Evolutionary conservation across 2,113 vertebrate species (phyloP), one percentile per base, ranked within the genome.

Genomic region (Coptodon rendalli): DNA sequence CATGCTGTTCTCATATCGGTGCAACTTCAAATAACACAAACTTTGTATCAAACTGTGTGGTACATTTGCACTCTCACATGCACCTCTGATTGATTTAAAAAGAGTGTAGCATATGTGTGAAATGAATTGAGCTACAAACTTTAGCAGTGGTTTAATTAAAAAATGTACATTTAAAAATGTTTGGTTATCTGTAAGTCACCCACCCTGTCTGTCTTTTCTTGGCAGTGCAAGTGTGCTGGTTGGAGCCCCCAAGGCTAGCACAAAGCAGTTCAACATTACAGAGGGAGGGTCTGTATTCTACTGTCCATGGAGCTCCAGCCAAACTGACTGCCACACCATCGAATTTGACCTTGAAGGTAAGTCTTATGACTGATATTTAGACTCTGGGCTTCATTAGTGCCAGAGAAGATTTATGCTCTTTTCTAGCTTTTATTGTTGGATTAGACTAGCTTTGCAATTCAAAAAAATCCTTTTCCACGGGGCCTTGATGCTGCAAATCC

Each of bases 201-300:
- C 16, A 76, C 9, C 71, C 43, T 83, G 11, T 76, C 12, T 83
- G 13, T 88, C 3, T 87, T 80, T 91, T 38, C 50, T 53, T 57
- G 53, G 5, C 96, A 98, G 98, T 85, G 96, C 95, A 38, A 98
- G 97, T 61, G 95, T 98, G 85, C 95, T 99, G 84, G 95, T 99
- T 16, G 98, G 98, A 40, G 98, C 98, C 3, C 98, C 98, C 61
- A 98, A 97, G 91, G 97, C 97, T 80, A 97, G 96, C 92, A 98
- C 97, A 8, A 96, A 90, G 79, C 97, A 98, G 92, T 91, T 92
- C 0, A 90, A 96, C 4, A 88, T 98, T 52, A 95, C 85, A 12
- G 96, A 98, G 87, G 97, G 97, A 10, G 98, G 98, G 5, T 96
- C 97, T 0, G 98, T 98, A 48, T 98, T 97, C 94, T 96, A 97